These are phyloP conservation scores for Acleris literana DNA, from an alignment of 2,888 invertebrate genomes.

Conservation along the genomic window DNA sequence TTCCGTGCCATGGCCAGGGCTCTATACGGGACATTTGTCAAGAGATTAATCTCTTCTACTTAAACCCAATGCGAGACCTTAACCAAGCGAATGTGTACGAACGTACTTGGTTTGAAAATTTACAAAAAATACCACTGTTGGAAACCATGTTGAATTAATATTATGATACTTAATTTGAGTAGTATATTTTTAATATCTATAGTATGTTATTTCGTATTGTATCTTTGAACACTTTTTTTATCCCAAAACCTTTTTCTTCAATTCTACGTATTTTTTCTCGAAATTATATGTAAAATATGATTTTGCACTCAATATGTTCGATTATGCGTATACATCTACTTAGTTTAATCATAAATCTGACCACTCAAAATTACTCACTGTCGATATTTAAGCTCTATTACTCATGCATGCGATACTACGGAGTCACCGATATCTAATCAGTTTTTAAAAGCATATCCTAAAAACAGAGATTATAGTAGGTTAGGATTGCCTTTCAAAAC, in stretches of 20 bases:
- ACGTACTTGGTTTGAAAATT: conserved; percentile 9
- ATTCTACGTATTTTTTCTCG: conserved; percentile 19
- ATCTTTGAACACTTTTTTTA: conserved; percentile 16
- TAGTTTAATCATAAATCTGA: not conserved
- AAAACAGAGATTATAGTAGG: not conserved
- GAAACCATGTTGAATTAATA: conserved; percentile 18
- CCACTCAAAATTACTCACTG: not conserved
- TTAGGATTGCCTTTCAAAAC: conserved; percentile 2
- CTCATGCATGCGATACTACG: conserved; percentile 1
- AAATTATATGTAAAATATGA: conserved; percentile 15
- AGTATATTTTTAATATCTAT: conserved; percentile 27
- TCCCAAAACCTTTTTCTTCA: conserved; percentile 15
- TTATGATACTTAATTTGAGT: conserved; percentile 13
- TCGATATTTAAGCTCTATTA: conserved; percentile 3
- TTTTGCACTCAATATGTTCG: conserved; percentile 3
- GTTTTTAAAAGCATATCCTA: not conserved
- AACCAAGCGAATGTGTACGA: conserved; percentile 5
- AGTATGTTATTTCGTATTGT: conserved; percentile 10
- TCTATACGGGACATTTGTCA: not conserved
- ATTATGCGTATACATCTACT: not conserved
- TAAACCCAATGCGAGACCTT: conserved; percentile 15
- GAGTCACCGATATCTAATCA: not conserved
- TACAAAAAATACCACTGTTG: conserved; percentile 5
- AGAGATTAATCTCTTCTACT: conserved; percentile 21
- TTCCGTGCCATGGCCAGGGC: no score